Evolutionary conservation across 2,888 invertebrate species (phyloP).

Genomic region (Cosmia pyralina): DNA sequence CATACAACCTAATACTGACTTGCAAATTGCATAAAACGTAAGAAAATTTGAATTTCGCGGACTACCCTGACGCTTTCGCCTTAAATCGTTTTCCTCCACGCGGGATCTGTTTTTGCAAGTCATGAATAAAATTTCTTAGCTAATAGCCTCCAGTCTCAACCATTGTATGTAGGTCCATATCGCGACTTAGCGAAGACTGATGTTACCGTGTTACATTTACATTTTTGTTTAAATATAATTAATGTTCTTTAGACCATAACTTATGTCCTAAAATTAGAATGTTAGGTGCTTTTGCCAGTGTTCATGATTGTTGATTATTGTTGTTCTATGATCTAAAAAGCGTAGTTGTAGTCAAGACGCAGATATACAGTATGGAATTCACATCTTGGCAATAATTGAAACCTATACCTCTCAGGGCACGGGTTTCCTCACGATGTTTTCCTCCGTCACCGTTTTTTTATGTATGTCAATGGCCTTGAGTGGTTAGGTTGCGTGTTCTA

Average conservation of each 20-base stretch:
- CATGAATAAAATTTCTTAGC: conserved; percentile 38
- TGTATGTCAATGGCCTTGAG: too few relatives aligned
- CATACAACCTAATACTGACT: too few relatives aligned
- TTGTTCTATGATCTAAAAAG: conserved; percentile 5
- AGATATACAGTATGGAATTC: too few relatives aligned
- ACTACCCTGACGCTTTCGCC: too few relatives aligned
- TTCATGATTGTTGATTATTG: neutral
- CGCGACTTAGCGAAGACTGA: conserved; percentile 14
- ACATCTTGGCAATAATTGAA: too few relatives aligned
- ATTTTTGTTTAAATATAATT: conserved; percentile 10
- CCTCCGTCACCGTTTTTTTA: too few relatives aligned
- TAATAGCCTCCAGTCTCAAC: conserved; percentile 28
- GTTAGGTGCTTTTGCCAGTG: neutral
- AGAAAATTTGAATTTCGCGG: too few relatives aligned
- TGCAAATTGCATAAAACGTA: too few relatives aligned
- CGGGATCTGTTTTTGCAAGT: conserved; percentile 37
- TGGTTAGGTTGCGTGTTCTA: too few relatives aligned
- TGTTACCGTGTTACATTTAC: conserved; percentile 27
- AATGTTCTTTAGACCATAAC: neutral
- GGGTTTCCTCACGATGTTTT: too few relatives aligned
- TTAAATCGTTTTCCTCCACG: conserved; percentile 21
- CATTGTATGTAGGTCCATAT: conserved; percentile 8
- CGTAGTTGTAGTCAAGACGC: neutral
- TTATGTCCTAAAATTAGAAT: neutral
- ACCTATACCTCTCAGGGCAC: too few relatives aligned